Evolutionary conservation across 2,888 invertebrate species (phyloP).

Genomic region (Allolobophora icterica): DNA sequence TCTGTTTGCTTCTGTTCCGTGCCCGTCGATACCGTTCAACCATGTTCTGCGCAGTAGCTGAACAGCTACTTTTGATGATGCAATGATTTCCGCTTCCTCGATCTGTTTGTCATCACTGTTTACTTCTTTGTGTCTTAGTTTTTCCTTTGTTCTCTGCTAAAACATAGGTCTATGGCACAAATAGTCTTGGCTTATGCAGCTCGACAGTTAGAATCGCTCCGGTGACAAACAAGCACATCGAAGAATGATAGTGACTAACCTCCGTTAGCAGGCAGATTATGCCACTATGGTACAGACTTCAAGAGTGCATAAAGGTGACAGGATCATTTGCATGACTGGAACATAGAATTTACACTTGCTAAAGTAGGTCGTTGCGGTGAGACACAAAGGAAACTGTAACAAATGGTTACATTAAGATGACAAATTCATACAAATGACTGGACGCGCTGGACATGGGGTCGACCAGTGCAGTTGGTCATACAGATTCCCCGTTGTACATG

Average conservation of each 20-base stretch:
- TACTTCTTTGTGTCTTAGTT: not conserved
- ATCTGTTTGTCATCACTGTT: not conserved
- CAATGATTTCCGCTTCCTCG: not conserved
- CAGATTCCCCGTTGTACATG: not conserved
- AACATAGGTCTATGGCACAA: not conserved
- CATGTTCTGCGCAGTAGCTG: no score
- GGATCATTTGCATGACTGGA: not conserved
- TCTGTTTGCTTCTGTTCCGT: no score
- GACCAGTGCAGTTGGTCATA: conserved; percentile 17
- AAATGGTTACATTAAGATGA: not conserved
- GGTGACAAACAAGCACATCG: no score
- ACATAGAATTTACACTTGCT: not conserved
- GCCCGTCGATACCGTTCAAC: no score
- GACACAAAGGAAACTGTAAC: not conserved
- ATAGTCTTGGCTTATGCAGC: no score
- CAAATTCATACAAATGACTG: not conserved
- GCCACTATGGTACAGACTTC: no score
- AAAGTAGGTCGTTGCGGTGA: not conserved
- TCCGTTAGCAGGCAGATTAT: not conserved
- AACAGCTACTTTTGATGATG: no score
- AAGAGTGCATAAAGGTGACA: not conserved
- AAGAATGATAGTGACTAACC: not conserved
- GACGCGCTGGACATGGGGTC: not conserved
- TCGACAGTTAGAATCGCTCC: no score
- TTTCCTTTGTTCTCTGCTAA: not conserved